Evolutionary conservation across 2,888 invertebrate genomes (phyloP), one percentile per base, ranked within the genome.

Genomic region (Nymphalis c-album): DNA sequence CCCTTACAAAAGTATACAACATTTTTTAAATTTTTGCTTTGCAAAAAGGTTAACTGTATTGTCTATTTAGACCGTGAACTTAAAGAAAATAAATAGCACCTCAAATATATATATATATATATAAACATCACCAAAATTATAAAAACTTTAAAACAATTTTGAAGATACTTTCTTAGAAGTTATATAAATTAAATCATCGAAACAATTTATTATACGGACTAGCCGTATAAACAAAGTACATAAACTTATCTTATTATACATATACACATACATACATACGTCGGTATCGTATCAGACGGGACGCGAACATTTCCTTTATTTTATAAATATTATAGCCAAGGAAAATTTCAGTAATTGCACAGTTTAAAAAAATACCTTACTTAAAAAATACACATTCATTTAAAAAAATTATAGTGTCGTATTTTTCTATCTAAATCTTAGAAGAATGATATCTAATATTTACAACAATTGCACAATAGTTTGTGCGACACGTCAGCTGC

Each of bases 41-140:
- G 91, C 91, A 91, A 91, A 88, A 82, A 78, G 76, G 83, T 82
- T 78, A 77, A 68, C 84, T 78, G 84, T 90, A 90, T 89, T 90
- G 88, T 90, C 89, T 76, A 81, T 78, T 79, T 85, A 85, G 82
- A 85, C 81, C 79, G 79, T 68, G 61, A 71, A 73, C 67, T 70
- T 68, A 73, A 71, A 67, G 61, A 73, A 71, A 66, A 67, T 67
- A 73, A 74, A 67, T 80, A 81, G 80, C 79, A 80, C 81, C 79
- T 71, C 73, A 76, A 71, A 71, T 74, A 62, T 20, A 5, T 51
- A 16, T 51, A 51, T 16, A 51, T 16, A 51, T 16, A 22, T 22
- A 51, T 51, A 22, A 8, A 20, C 8, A 70, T 71, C 71, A 73
- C 66, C 73, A 22, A 20, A 48, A 46, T 45, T 70, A 69, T 70